phyloP scores from a whole-genome alignment of 2,888 invertebrate genomes.

The Leptopilina syphax region DNA sequence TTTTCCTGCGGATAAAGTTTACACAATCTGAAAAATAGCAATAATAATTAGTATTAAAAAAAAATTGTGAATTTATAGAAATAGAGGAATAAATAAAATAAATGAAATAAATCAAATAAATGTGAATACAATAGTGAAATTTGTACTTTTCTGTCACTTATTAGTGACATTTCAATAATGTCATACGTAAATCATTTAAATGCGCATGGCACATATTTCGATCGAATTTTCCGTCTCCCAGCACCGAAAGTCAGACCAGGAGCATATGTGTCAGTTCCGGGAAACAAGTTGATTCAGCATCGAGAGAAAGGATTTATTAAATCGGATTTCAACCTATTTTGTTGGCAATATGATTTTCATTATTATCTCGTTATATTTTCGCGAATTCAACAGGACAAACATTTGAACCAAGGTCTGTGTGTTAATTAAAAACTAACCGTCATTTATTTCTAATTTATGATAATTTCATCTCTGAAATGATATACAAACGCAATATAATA shows the following conservation, averaged over 20 bases:
- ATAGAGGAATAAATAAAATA: no score
- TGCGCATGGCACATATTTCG: constrained; percentile 35
- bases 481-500: no score
- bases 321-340: constrained; percentile 29
- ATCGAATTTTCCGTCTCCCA: constrained; percentile 32
- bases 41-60: background rate
- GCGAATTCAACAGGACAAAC: constrained; percentile 14
- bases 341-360: constrained; percentile 23
- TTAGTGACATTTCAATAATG: constrained; percentile 33
- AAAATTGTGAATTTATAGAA: no score
- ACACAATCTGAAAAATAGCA: no score
- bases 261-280: constrained; percentile 37
- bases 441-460: constrained; percentile 1
- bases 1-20: no score
- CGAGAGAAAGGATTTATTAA: constrained; percentile 36
- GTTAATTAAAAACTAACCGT: constrained; percentile 20
- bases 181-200: constrained; percentile 39
- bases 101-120: no score
- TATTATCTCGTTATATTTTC: constrained; percentile 32
- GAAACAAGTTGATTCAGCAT: constrained; percentile 36
- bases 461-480: background rate
- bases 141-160: constrained; percentile 14
- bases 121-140: background rate
- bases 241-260: constrained; percentile 16
- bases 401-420: background rate